Conservation (phyloP, 2,113 vertebrate genomes). For the Arvicanthis niloticus region DNA sequence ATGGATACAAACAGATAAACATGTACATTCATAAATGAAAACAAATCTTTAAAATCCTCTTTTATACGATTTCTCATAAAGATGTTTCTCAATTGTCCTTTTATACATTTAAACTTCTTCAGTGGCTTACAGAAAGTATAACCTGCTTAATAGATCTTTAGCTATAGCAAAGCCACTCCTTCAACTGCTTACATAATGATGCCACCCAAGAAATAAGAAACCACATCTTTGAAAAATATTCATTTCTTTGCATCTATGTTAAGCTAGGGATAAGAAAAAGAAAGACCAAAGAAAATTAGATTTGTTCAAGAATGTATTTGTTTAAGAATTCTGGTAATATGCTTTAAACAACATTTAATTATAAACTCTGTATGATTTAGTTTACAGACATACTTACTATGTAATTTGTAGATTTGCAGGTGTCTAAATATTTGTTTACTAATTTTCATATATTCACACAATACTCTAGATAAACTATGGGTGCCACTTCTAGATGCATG, state of each 20-base stretch:
- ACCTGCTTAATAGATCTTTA: not conserved
- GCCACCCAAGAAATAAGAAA: constrained; percentile 17
- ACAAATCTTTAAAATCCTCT: not conserved
- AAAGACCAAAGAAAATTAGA: constrained; percentile 37
- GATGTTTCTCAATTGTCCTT: not conserved
- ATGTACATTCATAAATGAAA: not conserved
- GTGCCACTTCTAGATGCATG: not conserved
- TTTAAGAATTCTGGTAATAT: constrained; percentile 52
- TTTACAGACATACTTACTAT: not conserved
- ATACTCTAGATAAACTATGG: not conserved
- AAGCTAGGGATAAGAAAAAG: constrained; percentile 22
- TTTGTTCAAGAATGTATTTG: not conserved
- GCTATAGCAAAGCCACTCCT: not conserved
- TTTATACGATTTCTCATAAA: not conserved
- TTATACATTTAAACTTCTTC: not conserved
- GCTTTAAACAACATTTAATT: constrained; percentile 27
- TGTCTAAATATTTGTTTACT: not conserved
- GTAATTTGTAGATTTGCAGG: not conserved
- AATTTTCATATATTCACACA: not conserved
- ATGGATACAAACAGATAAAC: not conserved
- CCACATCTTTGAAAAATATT: constrained; percentile 10
- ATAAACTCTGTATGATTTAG: constrained; percentile 11
- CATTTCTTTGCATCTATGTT: constrained; percentile 45
- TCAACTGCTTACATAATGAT: constrained; percentile 19
- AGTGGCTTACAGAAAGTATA: not conserved